Evolutionary conservation across 2,113 vertebrate species (phyloP).

Genomic region (Carassius carassius): DNA sequence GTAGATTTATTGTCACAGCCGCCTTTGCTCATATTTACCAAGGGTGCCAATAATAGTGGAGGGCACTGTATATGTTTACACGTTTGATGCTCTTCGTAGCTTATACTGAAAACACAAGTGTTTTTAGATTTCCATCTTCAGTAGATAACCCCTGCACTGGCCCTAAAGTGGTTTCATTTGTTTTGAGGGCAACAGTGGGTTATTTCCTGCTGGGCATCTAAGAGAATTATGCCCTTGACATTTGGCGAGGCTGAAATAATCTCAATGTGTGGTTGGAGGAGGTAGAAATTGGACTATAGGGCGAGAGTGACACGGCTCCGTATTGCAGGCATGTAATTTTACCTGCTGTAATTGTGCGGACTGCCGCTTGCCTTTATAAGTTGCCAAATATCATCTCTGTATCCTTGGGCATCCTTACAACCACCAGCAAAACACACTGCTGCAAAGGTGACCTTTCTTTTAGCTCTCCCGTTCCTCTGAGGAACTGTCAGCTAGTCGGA

Average conservation of each 20-base stretch:
- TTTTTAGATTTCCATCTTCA: constrained; percentile 25
- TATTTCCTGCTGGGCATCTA: constrained; percentile 15
- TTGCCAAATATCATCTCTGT: not conserved
- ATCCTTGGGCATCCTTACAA: not conserved
- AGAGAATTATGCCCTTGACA: constrained; percentile 60
- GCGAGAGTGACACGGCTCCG: not conserved
- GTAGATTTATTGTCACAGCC: too few relatives aligned
- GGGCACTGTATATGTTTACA: not conserved
- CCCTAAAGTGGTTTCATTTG: constrained; percentile 30
- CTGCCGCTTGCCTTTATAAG: constrained; percentile 2
- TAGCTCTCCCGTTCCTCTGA: constrained; percentile 47
- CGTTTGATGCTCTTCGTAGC: not conserved
- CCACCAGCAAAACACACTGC: constrained; percentile 16
- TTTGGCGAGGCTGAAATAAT: constrained; percentile 61
- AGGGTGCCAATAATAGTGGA: too few relatives aligned
- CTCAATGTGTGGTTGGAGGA: constrained; percentile 39
- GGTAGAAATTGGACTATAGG: constrained; percentile 11
- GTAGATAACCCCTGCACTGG: constrained; percentile 15
- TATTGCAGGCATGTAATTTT: constrained; percentile 12
- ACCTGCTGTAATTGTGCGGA: constrained; percentile 25
- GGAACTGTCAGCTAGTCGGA: constrained; percentile 51
- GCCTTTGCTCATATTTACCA: too few relatives aligned
- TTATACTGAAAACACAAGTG: constrained; percentile 10
- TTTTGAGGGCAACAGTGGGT: constrained; percentile 12
- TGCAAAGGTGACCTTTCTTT: constrained; percentile 61